Conservation (phyloP, 1,140 invertebrate species). For the Oedothorax gibbosus region DNA sequence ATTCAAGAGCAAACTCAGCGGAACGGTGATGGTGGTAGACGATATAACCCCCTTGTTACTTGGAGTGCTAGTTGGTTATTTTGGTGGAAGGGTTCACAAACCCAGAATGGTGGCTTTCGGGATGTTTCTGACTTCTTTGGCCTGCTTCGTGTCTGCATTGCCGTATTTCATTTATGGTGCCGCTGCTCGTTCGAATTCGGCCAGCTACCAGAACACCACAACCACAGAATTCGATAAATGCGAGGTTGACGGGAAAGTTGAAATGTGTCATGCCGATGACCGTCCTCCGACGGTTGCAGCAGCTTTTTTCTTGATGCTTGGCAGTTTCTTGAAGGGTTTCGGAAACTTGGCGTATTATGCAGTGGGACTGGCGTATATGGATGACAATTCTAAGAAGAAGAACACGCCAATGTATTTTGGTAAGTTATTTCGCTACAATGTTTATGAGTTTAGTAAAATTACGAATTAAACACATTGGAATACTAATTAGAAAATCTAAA, state of each 20-base stretch:
- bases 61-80: slow-evolving; percentile 73
- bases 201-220: slow-evolving; percentile 7
- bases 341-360: slow-evolving; percentile 62
- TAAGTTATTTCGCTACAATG: slow-evolving; percentile 7
- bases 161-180: slow-evolving; percentile 78
- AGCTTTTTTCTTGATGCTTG: slow-evolving; percentile 51
- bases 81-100: slow-evolving; percentile 76
- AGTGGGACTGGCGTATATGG: slow-evolving; percentile 66
- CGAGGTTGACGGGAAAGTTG: not conserved
- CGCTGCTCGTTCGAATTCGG: slow-evolving; percentile 60
- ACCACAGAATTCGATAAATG: slow-evolving; percentile 3
- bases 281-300: slow-evolving; percentile 11
- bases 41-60: slow-evolving; percentile 58
- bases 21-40: slow-evolving; percentile 68
- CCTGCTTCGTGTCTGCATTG: slow-evolving; percentile 75
- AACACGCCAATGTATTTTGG: slow-evolving; percentile 65
- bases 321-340: slow-evolving; percentile 62
- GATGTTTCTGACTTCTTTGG: slow-evolving; percentile 77
- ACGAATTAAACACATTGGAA: too few species aligned
- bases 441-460: too few species aligned
- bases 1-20: slow-evolving; percentile 80
- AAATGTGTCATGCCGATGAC: slow-evolving; percentile 2
- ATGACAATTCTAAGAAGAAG: slow-evolving; percentile 67
- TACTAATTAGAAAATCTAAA: too few species aligned
- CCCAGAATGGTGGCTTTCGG: slow-evolving; percentile 79